A percentile compares a stretch with the other conserved stretches of the same genome.
Evolutionary conservation across 2,113 vertebrate genomes (phyloP).

Genomic region (Prolemur simus): DNA sequence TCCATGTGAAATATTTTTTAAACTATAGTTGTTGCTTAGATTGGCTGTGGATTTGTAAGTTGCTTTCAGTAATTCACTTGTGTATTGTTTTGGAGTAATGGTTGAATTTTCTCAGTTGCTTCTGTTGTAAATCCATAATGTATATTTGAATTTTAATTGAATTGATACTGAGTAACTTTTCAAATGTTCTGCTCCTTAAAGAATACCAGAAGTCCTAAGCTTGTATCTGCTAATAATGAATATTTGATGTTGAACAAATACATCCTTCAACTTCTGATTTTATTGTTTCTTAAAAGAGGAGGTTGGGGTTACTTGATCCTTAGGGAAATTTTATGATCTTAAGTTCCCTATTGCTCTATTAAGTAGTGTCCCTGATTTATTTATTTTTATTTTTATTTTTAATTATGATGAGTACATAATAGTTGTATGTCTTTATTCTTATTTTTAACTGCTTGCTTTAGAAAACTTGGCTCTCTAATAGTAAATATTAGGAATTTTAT

Average conservation of each 20-base stretch:
- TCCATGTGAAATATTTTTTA: neutral
- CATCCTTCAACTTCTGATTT: neutral
- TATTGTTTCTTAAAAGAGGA: slow-evolving; percentile 28
- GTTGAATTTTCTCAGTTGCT: slow-evolving; percentile 15
- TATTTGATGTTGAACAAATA: neutral
- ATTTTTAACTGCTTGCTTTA: slow-evolving; percentile 19
- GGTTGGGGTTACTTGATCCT: neutral
- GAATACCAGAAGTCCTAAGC: neutral
- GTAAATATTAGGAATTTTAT: neutral
- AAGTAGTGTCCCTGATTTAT: neutral
- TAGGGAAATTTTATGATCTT: slow-evolving; percentile 19
- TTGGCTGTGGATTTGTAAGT: neutral
- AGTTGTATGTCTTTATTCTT: too few relatives aligned
- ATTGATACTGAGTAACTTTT: neutral
- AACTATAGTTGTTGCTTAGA: neutral
- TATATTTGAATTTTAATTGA: slow-evolving; percentile 16
- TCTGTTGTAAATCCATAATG: neutral
- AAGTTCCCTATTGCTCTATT: neutral
- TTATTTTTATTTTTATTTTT: too few relatives aligned
- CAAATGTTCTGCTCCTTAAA: neutral
- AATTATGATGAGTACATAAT: too few relatives aligned
- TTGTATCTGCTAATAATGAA: slow-evolving; percentile 1
- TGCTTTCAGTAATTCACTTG: neutral
- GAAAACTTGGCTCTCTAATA: slow-evolving; percentile 6
- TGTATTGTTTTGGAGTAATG: neutral